phyloP scores from a whole-genome alignment of 2,797 vertebrate genomes.

The Cirrhinus molitorella region DNA sequence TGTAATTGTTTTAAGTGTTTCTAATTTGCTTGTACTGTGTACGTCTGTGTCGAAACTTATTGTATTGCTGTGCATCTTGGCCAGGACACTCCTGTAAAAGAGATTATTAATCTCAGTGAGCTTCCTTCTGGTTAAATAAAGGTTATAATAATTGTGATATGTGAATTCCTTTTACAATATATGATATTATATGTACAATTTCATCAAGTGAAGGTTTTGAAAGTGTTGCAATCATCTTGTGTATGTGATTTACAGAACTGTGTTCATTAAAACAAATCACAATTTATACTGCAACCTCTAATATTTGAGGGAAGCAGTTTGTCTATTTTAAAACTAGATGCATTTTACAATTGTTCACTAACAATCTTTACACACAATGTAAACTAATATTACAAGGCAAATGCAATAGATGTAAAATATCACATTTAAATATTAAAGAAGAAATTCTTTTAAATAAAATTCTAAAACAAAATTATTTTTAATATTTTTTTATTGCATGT shows the following conservation, averaged over 20 bases:
- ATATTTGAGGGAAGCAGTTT: background rate
- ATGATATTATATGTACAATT: background rate
- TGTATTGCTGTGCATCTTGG: too few relatives aligned
- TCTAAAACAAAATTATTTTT: background rate
- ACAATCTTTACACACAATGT: background rate
- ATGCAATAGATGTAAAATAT: background rate
- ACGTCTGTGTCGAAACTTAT: too few relatives aligned
- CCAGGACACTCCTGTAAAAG: too few relatives aligned
- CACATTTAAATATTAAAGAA: background rate
- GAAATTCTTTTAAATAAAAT: background rate
- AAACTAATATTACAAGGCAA: background rate
- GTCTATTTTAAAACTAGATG: background rate
- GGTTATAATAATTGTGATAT: background rate
- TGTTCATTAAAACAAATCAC: background rate
- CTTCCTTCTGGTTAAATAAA: too few relatives aligned
- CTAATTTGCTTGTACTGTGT: too few relatives aligned
- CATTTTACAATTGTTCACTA: background rate
- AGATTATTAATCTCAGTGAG: too few relatives aligned
- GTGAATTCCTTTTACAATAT: background rate
- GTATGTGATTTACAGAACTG: background rate
- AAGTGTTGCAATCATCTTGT: background rate
- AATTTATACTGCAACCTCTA: background rate
- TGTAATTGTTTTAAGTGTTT: too few relatives aligned
- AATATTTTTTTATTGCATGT: constrained; percentile 12
- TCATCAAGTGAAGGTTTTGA: background rate